Evolutionary conservation across 1,140 invertebrate species (phyloP), one percentile per base, ranked within the genome.

Genomic region (Antheraea pernyi): DNA sequence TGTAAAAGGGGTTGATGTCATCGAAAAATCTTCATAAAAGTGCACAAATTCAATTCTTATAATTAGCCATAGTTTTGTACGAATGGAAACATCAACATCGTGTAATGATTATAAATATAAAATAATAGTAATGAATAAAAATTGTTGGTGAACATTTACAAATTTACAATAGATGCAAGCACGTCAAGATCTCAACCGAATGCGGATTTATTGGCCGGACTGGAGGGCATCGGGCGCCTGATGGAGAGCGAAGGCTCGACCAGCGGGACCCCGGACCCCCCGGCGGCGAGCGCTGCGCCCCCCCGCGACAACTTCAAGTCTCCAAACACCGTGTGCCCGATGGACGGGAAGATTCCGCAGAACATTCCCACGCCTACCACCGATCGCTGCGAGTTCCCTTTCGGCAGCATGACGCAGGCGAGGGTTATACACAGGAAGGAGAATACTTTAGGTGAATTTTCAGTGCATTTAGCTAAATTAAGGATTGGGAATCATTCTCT

Each of bases 351-450:
- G 86, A 94, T 95, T 69, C 95, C 94, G 37, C 86, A 91, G 68
- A 89, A 89, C 76, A 90, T 91, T 73, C 88, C 93, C 76, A 88
- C 89, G 18, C 83, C 93, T 62, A 82, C 93, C 19, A 75, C 92
- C 0, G 93, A 93, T 30, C 77, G 94, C 18, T 79, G 92, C 92
- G 91, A 95, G 78, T 98, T 96, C 91, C 97, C 97, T 18, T 98
- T 97, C 86, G 96, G 96, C 75, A 97, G 97, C 87, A 98, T 98
- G 97, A 97, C 96, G 65, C 97, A 98, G 82, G 97, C 97, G 64
- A 85, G 94, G 80, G 94, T 94, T 13, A 91, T 94, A 86, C 94
- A 94, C 69, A 86, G 94, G 37, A 93, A 94, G 78, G 93, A 92
- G 80, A 87, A 92, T 69, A 92, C 91, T 58, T 86, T 93, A 80